Evolutionary conservation across 2,113 vertebrate species (phyloP), one percentile per base, ranked within the genome.

Genomic region (Ictalurus furcatus): DNA sequence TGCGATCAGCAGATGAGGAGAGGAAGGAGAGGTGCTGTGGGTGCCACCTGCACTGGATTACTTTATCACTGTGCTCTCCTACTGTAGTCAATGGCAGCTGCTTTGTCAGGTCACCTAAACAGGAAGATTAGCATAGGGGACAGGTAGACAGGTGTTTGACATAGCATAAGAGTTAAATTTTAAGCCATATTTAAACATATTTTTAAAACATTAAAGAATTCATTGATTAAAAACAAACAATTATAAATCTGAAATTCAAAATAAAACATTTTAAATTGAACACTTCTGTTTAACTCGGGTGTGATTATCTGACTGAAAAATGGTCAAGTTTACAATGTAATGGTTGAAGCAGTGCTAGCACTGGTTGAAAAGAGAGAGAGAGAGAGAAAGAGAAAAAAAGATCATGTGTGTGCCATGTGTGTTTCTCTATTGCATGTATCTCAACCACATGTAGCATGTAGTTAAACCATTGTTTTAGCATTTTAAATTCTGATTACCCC

Each of bases 41-140:
- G 90, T 99, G 99, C 99, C 98, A 99, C 6, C 98, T 95, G 94
- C 98, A 99, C 82, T 99, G 98, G 91, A 99, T 99, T 94, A 99
- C 98, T 94, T 99, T 99, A 96, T 99, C 98, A 67, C 96, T 96
- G 92, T 99, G 98, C 89, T 99, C 97, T 76, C 97, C 98, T 48
- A 97, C 97, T 87, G 97, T 96, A 80, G 97, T 99, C 90, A 96
- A 94, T 61, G 98, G 98, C 93, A 99, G 95, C 94, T 95, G 98
- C 91, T 99, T 99, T 0, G 98, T 99, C 90, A 99, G 90, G 91
- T 96, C 96, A 56, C 96, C 95, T 96, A 19, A 2, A 67, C 30
- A 30, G 28, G 85, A 56, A 9, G 19, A 44, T 76, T 76, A 76
- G 21, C 73, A 19, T 40, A 8, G 69, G 34, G 30, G 16, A 37